Base-by-base conservation (phyloP, 2,888 invertebrate species). In the Ctena decussata region DNA sequence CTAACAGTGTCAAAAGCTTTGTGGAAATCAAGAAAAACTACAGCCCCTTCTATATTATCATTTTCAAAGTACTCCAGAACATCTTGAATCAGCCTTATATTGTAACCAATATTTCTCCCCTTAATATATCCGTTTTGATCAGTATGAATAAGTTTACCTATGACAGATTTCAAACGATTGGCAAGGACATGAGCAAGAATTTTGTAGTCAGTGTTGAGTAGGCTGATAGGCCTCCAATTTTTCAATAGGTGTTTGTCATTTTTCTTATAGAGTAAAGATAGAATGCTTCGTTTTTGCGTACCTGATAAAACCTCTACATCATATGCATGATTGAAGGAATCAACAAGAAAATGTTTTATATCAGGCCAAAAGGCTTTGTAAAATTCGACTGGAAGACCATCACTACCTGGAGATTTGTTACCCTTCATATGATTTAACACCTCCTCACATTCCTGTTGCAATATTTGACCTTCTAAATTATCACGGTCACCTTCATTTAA, bases 341-440 rank as follows among this genome's bases (percentile, higher is more conserved):
- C 24, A 30, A 75, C 27, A 3, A 80, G 15, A 60, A 73, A 39
- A 27, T 46, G 1, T 24, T 49, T 32, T n/a, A 83, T 49, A 6
- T 72, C n/a, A 12, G 35, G 24, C 76, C 71, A 84, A n/a, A 80
- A 84, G 21, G 32, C 44, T 69, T 77, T 49, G 32, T 57, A 84
- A 57, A 84, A 80, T 77, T 84, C 84, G 32, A 39, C 44, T 12
- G 80, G 30, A 30, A 80, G 57, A n/a, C 84, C 83, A 79, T 79
- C 79, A 27, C 41, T 57, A 0, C 84, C 77, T 24, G 80, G 80
- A 39, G 49, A 24, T 69, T 84, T 84, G 53, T 84, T 80, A 35
- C 37, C 37, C 73, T 84, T 84, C 65, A 77, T 84, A 49, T 82
- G 35, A 57, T 32, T 24, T 41, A 44, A 24, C 1, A 65, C 49